phyloP scores from a whole-genome alignment of 92 coral and sea anemone genomes.

The Phenganax marumi region DNA sequence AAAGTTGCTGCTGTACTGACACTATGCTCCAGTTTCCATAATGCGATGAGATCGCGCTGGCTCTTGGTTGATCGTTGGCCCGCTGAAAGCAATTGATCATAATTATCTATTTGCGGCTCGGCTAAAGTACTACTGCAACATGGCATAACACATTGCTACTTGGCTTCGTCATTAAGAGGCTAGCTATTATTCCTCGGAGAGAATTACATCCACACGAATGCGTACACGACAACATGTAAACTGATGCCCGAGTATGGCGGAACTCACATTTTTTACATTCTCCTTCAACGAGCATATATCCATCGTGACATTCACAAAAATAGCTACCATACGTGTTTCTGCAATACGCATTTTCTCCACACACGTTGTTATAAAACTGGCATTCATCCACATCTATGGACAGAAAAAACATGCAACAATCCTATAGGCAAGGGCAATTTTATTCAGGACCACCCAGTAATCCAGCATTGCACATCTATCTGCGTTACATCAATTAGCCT shows the following conservation, averaged over 20 bases:
- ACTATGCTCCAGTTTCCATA: slow-evolving; percentile 8
- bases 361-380: neutral
- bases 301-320: slow-evolving; percentile 4
- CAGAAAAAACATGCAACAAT: neutral
- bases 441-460: no score
- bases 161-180: neutral
- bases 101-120: neutral
- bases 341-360: neutral
- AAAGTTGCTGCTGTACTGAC: neutral
- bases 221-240: no score
- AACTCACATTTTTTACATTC: slow-evolving; percentile 2
- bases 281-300: neutral
- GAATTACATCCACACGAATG: no score
- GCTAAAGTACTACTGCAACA: neutral
- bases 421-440: no score
- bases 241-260: no score
- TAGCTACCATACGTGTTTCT: slow-evolving; percentile 14
- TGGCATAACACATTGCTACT: no score
- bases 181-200: no score
- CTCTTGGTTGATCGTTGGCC: neutral
- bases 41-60: neutral
- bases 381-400: slow-evolving; percentile 17
- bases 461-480: no score
- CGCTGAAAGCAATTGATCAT: neutral
- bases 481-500: no score